These are phyloP conservation scores for Pseudotriccus pelzelni DNA, from an alignment of 2,797 vertebrate species.

Conservation along the genomic window DNA sequence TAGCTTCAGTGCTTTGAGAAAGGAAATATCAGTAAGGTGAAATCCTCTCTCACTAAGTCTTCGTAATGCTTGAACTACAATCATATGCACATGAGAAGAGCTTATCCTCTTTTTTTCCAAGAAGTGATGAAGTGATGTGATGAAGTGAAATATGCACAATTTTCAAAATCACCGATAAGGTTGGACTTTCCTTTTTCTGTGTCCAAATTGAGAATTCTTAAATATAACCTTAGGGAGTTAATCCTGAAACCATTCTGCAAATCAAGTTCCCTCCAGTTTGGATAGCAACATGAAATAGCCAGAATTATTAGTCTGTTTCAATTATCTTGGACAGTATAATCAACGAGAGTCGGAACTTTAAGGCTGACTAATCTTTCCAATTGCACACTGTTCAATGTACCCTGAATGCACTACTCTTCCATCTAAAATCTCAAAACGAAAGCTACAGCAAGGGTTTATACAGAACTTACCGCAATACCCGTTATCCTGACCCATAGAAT, in stretches of 20 bases:
- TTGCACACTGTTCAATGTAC: background rate
- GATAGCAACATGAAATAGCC: background rate
- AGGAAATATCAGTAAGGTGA: background rate
- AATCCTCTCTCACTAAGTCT: background rate
- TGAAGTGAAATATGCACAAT: background rate
- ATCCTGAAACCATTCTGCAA: background rate
- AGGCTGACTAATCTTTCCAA: background rate
- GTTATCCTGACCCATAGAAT: background rate
- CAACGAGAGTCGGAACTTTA: background rate
- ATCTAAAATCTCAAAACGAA: background rate
- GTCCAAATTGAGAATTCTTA: background rate
- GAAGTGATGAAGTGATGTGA: background rate
- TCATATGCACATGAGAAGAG: background rate
- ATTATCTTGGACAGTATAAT: background rate
- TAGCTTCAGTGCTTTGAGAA: background rate
- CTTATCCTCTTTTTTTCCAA: background rate
- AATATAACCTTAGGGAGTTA: background rate
- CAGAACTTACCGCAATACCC: background rate
- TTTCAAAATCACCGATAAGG: background rate
- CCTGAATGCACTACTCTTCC: background rate
- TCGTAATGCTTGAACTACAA: background rate
- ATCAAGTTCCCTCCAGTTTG: background rate
- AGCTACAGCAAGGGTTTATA: background rate
- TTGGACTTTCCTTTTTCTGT: background rate
- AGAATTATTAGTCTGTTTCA: background rate